Evolutionary conservation across 2,797 vertebrate species (phyloP).

Genomic region (Eidolon dupreanum): DNA sequence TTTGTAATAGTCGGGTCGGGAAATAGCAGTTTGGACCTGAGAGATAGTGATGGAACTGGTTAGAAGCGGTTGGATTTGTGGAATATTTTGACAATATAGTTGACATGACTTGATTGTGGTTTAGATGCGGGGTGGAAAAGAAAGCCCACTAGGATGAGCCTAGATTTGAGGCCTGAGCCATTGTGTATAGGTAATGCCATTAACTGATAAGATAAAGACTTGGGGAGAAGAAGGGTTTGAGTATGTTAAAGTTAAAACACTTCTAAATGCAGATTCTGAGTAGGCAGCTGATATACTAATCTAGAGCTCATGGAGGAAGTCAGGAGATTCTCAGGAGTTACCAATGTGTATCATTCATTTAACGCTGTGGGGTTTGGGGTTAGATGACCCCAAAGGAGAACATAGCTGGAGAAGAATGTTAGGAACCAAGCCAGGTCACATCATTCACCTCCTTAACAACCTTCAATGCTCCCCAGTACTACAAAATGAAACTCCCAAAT

Average conservation of each 20-base stretch:
- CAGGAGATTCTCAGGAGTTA: background rate
- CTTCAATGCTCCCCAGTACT: background rate
- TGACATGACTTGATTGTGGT: background rate
- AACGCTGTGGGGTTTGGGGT: background rate
- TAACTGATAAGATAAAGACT: background rate
- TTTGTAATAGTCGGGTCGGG: background rate
- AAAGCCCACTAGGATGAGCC: background rate
- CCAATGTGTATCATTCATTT: background rate
- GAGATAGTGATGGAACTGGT: too few species aligned
- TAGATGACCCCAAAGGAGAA: background rate
- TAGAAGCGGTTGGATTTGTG: background rate
- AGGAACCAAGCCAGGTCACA: background rate
- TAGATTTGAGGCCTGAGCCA: background rate
- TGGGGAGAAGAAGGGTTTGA: background rate
- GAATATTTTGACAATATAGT: background rate
- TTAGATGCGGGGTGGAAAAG: background rate
- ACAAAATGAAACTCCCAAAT: background rate
- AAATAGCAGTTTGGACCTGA: background rate
- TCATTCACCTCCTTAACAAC: background rate
- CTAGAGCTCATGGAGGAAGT: background rate
- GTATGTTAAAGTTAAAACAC: background rate
- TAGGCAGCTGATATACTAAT: background rate
- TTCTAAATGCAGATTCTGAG: background rate
- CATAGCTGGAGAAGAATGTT: background rate
- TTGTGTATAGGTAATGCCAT: background rate